Conservation (phyloP, 2,888 invertebrate species). For the Dichetophora obliterata region DNA sequence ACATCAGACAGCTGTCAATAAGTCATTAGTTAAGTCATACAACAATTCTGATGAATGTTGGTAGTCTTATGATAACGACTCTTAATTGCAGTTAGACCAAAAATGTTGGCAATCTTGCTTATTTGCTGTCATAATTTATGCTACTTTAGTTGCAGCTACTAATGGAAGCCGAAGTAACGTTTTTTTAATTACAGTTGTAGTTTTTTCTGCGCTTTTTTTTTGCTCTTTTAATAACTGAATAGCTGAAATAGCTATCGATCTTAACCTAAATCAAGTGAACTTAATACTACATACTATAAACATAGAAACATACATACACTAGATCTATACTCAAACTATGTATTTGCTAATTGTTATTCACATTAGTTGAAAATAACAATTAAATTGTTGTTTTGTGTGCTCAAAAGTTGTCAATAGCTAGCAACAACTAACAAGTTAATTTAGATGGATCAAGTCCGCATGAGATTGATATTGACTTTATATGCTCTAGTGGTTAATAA, state of each 20-base stretch:
- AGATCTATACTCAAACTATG: background rate
- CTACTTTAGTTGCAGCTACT: background rate
- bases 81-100: background rate
- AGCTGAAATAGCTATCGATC: conserved; percentile 60
- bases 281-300: background rate
- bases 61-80: background rate
- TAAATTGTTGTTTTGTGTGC: conserved; percentile 10
- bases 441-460: conserved; percentile 8
- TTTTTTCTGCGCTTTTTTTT: background rate
- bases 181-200: background rate
- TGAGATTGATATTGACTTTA: background rate
- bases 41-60: background rate
- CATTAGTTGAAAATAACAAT: conserved; percentile 28
- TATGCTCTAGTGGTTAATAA: conserved; percentile 19
- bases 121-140: background rate
- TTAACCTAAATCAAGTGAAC: conserved; percentile 62
- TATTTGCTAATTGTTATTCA: conserved; percentile 25
- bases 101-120: background rate
- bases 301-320: background rate
- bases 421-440: background rate
- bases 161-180: background rate
- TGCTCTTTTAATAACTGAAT: conserved; percentile 35
- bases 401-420: conserved; percentile 18
- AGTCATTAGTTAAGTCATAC: conserved; percentile 33
- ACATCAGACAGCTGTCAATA: conserved; percentile 31